Evolutionary conservation across 2,888 invertebrate genomes (phyloP), one percentile per base, ranked within the genome.

Genomic region (Sminthurinus aureus): DNA sequence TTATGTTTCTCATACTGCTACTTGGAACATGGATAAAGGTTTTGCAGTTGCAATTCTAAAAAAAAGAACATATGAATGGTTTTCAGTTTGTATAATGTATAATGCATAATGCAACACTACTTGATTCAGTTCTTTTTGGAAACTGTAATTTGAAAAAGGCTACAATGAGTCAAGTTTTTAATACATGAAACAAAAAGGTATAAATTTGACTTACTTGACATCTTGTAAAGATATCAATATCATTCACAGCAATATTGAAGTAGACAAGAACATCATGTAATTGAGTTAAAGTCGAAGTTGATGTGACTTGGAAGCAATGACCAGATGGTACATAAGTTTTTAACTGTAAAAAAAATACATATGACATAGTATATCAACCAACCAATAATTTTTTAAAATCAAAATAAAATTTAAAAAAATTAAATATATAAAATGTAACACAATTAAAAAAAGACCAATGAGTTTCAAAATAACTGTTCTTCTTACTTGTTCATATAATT

Each of bases 151-250:
- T 64, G 15, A 64, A 18, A 64, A 64, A 64, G 2, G 2, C n/a
- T 18, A 64, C 15, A 64, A 64, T 64, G n/a, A 0, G 9, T 64
- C 15, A 75, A 12, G 8, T 12, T 22, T 22, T 58, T 38, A 38
- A 38, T 6, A 6, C 1, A 38, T 38, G 6, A 6, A 38, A 38
- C 1, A 38, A 1, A 38, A 38, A 38, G 6, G 38, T 38, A 38
- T 38, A 6, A 38, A 38, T 38, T 38, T 38, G 1, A 66, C 93
- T 92, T 90, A 94, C 93, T 90, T 93, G 93, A 90, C 96, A 96
- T 88, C 94, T 92, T 89, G 93, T 94, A 89, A 95, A 93, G 85
- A 95, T 92, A 90, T 95, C 93, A 85, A 91, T 91, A 89, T 92
- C 91, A 52, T 91, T 92, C 77, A 95, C 91, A 73, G 90, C 89